Evolutionary conservation across 2,888 invertebrate species (phyloP).

Genomic region (Trilocha varians): DNA sequence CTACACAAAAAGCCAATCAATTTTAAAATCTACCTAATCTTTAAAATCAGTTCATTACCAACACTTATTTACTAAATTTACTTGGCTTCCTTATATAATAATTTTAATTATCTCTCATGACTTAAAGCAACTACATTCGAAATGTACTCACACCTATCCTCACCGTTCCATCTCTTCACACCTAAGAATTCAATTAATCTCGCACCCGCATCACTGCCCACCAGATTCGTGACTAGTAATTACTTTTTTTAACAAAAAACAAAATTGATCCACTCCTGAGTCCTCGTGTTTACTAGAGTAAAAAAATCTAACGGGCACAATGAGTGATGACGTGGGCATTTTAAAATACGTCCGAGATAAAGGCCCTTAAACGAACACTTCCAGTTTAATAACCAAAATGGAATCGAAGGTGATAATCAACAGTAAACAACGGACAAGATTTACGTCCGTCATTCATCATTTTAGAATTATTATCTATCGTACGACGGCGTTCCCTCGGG

Average conservation of each 20-base stretch:
- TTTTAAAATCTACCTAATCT: too few relatives aligned
- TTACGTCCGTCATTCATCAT: slow-evolving; percentile 56
- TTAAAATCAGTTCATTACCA: too few relatives aligned
- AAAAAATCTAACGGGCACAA: slow-evolving; percentile 50
- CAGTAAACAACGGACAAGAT: slow-evolving; percentile 57
- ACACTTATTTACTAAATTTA: neutral
- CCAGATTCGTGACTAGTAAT: slow-evolving; percentile 62
- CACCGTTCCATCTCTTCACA: slow-evolving; percentile 45
- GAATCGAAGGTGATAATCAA: slow-evolving; percentile 47
- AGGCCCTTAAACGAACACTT: slow-evolving; percentile 6
- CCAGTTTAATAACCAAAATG: neutral
- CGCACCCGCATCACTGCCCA: slow-evolving; percentile 44
- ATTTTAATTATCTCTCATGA: slow-evolving; percentile 14
- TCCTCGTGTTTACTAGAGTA: slow-evolving; percentile 33
- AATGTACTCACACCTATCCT: slow-evolving; percentile 33
- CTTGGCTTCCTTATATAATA: neutral
- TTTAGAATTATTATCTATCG: slow-evolving; percentile 49
- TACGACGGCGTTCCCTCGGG: too few relatives aligned
- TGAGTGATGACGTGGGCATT: slow-evolving; percentile 39
- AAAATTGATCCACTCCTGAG: slow-evolving; percentile 25
- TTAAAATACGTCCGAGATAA: slow-evolving; percentile 23
- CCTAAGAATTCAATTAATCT: slow-evolving; percentile 71
- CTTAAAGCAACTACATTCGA: slow-evolving; percentile 21
- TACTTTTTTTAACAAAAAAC: slow-evolving; percentile 53
- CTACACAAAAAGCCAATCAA: too few relatives aligned